Base-by-base conservation (phyloP, 2,888 invertebrate genomes). In the Patella pellucida region DNA sequence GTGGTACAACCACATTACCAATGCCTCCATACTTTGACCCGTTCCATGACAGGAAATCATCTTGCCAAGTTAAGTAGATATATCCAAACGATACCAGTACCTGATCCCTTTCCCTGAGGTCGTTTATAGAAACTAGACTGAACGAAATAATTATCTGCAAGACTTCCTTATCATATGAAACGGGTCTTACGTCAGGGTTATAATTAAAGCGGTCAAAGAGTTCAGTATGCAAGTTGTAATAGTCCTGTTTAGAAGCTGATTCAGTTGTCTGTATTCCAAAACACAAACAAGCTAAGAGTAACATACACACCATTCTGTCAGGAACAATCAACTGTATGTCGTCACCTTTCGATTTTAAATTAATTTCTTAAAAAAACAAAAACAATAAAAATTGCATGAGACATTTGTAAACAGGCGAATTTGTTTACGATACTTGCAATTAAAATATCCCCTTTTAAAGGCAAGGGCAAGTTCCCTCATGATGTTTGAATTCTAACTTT, bases 11-110 rank as follows among this genome's bases (percentile, higher is more conserved):
- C 27, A 80, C 67, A 19, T 52, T 62, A 23, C 12, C 14, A 23
- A 76, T 74, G 16, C 68, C 75, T 3, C 54, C 51, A 54, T 74
- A 70, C 1, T 31, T 16, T 5, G 27, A 11, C 12, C 54, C 41
- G 23, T 68, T 19, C 78, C 78, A 80, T 7, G 54, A 16, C 68
- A 80, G 71, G 16, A 67, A 67, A 5, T 52, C 52, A 62, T 76
- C 76, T 12, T 16, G 2, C 73, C 73, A 76, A 1, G 23, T 7
- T 14, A 74, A n/a, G 19, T 56, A 14, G 14, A 76, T 19, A 1
- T 31, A 70, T 15, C 51, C 71, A 19, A 70, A 71, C 12, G 67
- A 52, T 11, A 62, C 71, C 16, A 76, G 68, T 12, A 68, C 54
- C 52, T 76, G 75, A 15, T 72, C 71, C n/a, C 31, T 62, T 16